Evolutionary conservation across 2,888 invertebrate genomes (phyloP).

Genomic region (Diloba caeruleocephala): DNA sequence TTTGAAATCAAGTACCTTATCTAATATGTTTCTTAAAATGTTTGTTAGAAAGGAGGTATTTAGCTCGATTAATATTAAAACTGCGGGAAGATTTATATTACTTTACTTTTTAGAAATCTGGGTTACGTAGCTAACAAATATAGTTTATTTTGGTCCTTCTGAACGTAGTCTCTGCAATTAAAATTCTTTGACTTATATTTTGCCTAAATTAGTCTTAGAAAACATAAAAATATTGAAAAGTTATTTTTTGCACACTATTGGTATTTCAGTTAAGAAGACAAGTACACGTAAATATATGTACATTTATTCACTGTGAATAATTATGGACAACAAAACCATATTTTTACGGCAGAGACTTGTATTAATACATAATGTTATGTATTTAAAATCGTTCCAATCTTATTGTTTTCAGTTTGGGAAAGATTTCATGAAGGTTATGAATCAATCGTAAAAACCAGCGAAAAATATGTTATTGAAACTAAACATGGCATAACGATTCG

Average conservation of each 20-base stretch:
- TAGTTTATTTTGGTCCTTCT: no score
- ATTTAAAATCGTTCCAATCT: conserved; percentile 25
- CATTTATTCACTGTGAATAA: conserved; percentile 29
- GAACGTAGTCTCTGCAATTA: no score
- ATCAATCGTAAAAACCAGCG: conserved; percentile 11
- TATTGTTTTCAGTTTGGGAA: conserved; percentile 28
- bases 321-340: conserved; percentile 41
- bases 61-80: background rate
- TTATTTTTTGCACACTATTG: no score
- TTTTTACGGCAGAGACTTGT: conserved; percentile 45
- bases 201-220: no score
- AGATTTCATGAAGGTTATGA: conserved; percentile 42
- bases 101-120: background rate
- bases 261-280: conserved; percentile 1
- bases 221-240: background rate
- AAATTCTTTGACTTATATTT: no score
- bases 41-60: conserved; percentile 19
- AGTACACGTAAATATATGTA: conserved; percentile 4
- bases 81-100: conserved; percentile 11
- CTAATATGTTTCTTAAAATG: conserved; percentile 15
- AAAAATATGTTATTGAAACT: conserved; percentile 11
- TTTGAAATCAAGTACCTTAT: conserved; percentile 20
- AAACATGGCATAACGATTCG: background rate
- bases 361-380: conserved; percentile 21
- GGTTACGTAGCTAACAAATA: no score